Evolutionary conservation across 64 coral and sea anemone species (phyloP), one percentile per base, ranked within the genome.

Genomic region (Orbicella faveolata): DNA sequence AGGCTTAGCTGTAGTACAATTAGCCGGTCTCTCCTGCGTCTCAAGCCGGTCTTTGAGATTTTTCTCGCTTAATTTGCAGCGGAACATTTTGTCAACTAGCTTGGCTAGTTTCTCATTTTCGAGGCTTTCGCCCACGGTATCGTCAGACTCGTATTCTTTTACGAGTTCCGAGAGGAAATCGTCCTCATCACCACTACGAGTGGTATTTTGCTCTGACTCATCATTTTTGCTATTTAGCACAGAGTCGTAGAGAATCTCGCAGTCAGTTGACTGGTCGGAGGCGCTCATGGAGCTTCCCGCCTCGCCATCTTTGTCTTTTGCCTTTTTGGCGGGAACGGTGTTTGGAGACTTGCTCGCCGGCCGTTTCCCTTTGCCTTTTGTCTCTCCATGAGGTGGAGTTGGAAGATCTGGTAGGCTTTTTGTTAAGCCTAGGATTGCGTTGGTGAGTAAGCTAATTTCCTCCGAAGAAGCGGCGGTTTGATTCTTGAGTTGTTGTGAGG

Each of bases 11-110:
- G 54, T 63, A 34, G 55, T 17, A 63, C 79, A 81, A 63, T 64
- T 81, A 30, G 52, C 21, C 7, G 55, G 78, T 30, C 53, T 2
- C n/a, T 52, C 21, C 44, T 79, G 77, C 77, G 3, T 79, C 21
- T 79, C 77, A 21, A 55, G 41, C 23, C 23, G 19, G 18, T 79
- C 77, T 79, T 79, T 79, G 41, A 79, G 77, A 21, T 23, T 52
- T 79, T 79, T 79, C 21, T 54, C 44, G 0, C 15, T 26, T 26
- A 79, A 3, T 54, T 80, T 80, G 25, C 53, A 61, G 52, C 54
- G 52, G 78, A 80, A 80, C 78, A 80, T 80, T 59, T 80, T 80
- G 54, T 80, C n/a, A 30, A 80, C 54, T 61, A 80, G 78, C n/a
- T 80, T 80, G 30, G 59, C 74, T 39, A 75, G 36, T 75, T 37